phyloP scores from a whole-genome alignment of 2,888 invertebrate genomes.

The Ochropacha duplaris region DNA sequence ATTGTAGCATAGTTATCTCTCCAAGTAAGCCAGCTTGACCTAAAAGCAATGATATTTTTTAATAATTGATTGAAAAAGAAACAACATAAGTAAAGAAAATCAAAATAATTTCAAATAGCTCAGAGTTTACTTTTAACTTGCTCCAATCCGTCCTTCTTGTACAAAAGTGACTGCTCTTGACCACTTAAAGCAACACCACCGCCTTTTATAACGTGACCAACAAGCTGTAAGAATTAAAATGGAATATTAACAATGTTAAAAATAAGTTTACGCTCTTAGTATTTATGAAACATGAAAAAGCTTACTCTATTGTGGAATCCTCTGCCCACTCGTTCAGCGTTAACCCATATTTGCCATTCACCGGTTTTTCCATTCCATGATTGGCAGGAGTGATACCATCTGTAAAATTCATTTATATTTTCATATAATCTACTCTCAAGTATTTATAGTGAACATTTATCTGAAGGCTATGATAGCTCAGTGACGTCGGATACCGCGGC shows the following conservation, averaged over 20 bases:
- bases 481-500: no score
- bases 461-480: no score
- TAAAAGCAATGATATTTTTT: slow-evolving; percentile 50
- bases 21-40: slow-evolving; percentile 86
- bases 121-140: slow-evolving; percentile 54
- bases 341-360: slow-evolving; percentile 95
- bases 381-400: slow-evolving; percentile 94
- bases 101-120: slow-evolving; percentile 3
- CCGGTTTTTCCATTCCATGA: slow-evolving; percentile 95
- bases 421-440: no score
- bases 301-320: slow-evolving; percentile 94
- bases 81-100: slow-evolving; percentile 3
- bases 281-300: not conserved
- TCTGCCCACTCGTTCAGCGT: slow-evolving; percentile 92
- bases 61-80: slow-evolving; percentile 9
- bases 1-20: slow-evolving; percentile 90
- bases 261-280: slow-evolving; percentile 5
- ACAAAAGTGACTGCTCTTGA: slow-evolving; percentile 84
- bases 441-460: no score
- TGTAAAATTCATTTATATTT: slow-evolving; percentile 31
- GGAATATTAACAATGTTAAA: slow-evolving; percentile 7
- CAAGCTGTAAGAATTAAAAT: slow-evolving; percentile 84
- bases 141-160: slow-evolving; percentile 55
- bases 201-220: slow-evolving; percentile 89
- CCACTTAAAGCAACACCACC: slow-evolving; percentile 90